Evolutionary conservation across 1,140 invertebrate genomes (phyloP).

Genomic region (Leptonema lineaticorne): DNA sequence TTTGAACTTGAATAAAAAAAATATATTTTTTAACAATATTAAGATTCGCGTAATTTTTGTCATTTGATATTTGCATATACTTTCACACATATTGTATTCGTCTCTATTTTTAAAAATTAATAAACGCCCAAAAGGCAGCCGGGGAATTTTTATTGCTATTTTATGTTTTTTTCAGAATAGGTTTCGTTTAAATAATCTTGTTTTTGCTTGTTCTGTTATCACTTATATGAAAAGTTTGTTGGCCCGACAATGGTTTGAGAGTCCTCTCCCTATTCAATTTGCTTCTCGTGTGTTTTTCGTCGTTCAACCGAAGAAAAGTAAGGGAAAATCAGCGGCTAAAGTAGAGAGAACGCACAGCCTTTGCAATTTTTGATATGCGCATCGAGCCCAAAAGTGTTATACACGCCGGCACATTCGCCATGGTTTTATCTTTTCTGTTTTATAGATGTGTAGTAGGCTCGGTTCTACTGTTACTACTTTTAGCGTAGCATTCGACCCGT

Average conservation of each 20-base stretch:
- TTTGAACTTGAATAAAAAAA: too few relatives aligned
- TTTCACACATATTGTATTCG: too few relatives aligned
- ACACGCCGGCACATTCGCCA: constrained; percentile 1
- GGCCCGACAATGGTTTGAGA: neutral
- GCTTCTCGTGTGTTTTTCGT: neutral
- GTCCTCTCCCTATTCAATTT: constrained; percentile 14
- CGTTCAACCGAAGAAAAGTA: neutral
- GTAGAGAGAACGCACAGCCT: too few relatives aligned
- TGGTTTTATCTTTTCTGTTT: constrained; percentile 28
- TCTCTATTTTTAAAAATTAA: too few relatives aligned
- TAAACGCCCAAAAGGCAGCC: too few relatives aligned
- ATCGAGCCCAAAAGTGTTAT: neutral
- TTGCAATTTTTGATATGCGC: neutral
- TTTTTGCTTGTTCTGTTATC: constrained; percentile 6
- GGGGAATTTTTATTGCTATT: too few relatives aligned
- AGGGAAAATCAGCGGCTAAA: neutral
- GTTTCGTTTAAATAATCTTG: constrained; percentile 4
- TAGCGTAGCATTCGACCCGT: neutral
- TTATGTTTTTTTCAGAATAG: neutral
- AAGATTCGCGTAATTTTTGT: too few relatives aligned
- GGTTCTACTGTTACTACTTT: neutral
- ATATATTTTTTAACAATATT: too few relatives aligned
- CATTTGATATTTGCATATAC: too few relatives aligned
- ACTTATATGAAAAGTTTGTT: constrained; percentile 16
- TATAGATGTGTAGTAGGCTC: constrained; percentile 7